Evolutionary conservation across 1,140 invertebrate species (phyloP).

Genomic region (Andrena cerasifolii): DNA sequence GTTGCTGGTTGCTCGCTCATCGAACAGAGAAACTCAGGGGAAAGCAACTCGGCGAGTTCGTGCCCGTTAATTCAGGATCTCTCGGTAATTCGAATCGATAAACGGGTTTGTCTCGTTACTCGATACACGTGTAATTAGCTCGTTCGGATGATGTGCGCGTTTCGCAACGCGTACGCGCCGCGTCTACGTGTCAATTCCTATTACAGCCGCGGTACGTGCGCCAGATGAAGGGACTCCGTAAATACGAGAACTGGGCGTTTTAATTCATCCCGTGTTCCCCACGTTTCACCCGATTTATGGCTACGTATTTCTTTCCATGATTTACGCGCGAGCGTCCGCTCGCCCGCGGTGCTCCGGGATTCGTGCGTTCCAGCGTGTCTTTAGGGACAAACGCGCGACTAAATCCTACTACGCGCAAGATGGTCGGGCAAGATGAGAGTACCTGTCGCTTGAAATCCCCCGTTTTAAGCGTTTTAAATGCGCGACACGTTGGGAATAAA

Average conservation of each 20-base stretch:
- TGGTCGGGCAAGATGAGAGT: neutral
- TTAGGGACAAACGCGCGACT: no score
- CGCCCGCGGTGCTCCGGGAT: no score
- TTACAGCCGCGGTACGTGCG: conserved; percentile 34
- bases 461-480: conserved; percentile 3
- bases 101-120: conserved; percentile 19
- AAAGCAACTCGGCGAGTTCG: no score
- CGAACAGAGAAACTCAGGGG: neutral
- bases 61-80: neutral
- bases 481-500: neutral
- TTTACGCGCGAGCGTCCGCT: no score
- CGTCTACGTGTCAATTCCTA: conserved; percentile 28
- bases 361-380: no score
- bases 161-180: neutral
- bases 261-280: neutral
- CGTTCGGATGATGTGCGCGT: neutral
- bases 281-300: neutral
- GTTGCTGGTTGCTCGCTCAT: neutral
- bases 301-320: neutral
- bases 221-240: neutral
- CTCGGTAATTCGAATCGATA: conserved; percentile 4
- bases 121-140: conserved; percentile 30
- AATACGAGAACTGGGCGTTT: neutral
- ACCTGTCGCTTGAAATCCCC: neutral
- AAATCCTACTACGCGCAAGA: neutral